Conservation (phyloP, 2,797 vertebrate species). For the Psittacula echo region DNA sequence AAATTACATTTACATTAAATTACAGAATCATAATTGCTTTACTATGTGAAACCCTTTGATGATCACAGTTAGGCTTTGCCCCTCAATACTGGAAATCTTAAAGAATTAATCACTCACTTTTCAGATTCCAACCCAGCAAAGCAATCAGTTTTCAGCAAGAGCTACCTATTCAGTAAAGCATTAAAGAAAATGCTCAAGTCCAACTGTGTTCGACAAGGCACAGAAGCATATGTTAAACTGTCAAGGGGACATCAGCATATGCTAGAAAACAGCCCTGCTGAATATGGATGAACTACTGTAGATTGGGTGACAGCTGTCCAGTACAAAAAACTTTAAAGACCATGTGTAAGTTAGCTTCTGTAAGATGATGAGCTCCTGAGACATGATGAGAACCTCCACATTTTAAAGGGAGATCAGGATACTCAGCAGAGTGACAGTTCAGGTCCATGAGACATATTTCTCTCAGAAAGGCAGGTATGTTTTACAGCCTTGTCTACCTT, state of each 20-base stretch:
- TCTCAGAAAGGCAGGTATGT: not conserved
- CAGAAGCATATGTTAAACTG: conserved; percentile 7
- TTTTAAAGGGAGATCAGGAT: not conserved
- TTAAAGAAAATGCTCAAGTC: not conserved
- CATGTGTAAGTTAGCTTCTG: not conserved
- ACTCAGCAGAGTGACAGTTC: not conserved
- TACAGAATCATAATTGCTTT: not conserved
- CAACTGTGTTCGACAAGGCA: not conserved
- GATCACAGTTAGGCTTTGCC: not conserved
- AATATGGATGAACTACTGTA: not conserved
- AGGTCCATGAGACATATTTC: not conserved
- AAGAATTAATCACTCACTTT: not conserved
- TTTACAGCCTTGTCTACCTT: not conserved
- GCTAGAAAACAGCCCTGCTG: not conserved
- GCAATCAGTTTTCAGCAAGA: not conserved
- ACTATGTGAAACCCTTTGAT: not conserved
- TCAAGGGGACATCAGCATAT: not conserved
- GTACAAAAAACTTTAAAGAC: not conserved
- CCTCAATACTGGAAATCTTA: not conserved
- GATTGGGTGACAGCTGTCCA: not conserved
- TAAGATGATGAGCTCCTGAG: not conserved
- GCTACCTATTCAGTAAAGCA: not conserved
- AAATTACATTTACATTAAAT: not conserved
- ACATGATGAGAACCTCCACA: not conserved
- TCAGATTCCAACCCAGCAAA: not conserved